phyloP scores from a whole-genome alignment of 2,888 invertebrate species.

The Melipona beecheii region DNA sequence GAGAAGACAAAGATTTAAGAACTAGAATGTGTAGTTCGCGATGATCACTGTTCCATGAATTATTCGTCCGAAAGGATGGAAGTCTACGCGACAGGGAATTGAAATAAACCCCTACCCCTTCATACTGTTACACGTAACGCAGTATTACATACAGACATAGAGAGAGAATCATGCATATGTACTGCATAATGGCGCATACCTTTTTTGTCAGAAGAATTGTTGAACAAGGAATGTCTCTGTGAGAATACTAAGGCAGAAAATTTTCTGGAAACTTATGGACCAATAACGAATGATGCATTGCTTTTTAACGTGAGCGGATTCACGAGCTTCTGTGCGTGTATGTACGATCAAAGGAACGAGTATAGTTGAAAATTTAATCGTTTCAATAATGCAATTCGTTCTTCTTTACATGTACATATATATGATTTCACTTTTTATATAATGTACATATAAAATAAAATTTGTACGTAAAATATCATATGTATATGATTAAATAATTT shows the following conservation, averaged over 20 bases:
- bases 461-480: too few species aligned
- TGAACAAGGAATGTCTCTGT: slow-evolving; percentile 7
- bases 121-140: slow-evolving; percentile 2
- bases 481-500: too few species aligned
- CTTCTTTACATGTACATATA: too few species aligned
- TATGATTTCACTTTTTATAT: neutral
- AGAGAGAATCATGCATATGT: neutral
- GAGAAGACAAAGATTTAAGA: neutral
- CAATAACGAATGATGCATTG: neutral
- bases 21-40: neutral
- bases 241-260: neutral
- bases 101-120: slow-evolving; percentile 30
- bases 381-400: neutral
- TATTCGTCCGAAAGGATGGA: slow-evolving; percentile 29
- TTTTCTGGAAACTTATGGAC: neutral
- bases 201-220: slow-evolving; percentile 5
- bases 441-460: too few species aligned
- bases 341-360: neutral
- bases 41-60: slow-evolving; percentile 10
- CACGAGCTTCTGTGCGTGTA: neutral
- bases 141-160: neutral
- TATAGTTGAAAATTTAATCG: neutral
- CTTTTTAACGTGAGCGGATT: neutral
- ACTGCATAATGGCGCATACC: neutral
- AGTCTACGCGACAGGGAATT: slow-evolving; percentile 24